Evolutionary conservation across 2,113 vertebrate species (phyloP), one percentile per base, ranked within the genome.

Genomic region (Gnathonemus echidnorhynchus): DNA sequence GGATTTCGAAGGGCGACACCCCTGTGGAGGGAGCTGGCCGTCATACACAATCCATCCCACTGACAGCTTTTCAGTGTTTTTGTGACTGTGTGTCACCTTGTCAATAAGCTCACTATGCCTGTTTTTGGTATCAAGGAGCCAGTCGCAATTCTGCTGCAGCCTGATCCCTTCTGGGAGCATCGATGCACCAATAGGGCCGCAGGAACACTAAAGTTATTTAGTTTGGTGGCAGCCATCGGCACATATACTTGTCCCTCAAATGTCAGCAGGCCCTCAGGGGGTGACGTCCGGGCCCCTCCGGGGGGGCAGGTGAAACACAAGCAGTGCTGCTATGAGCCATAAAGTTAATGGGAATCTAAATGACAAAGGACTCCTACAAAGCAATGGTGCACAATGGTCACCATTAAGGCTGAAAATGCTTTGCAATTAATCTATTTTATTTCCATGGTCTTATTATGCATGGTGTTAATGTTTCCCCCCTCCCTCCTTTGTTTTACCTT

Each of bases 161-260:
- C 62, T 24, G 35, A 21, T 35, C 27, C 5, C 45, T 42, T 17
- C 21, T 58, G 62, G 42, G 88, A 77, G 39, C 24, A n/a, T 74
- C 15, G 3, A 45, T 45, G 58, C 42, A 46, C 45, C 58, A n/a
- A 31, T 9, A 0, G 13, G 35, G 11, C 17, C 2, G 70, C 35
- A 35, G 24, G 45, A n/a, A 66, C 74, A 89, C 31, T 24, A 27
- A 74, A 89, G 24, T 89, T 42, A 89, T 74, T 77, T 89, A 48
- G 58, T 74, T 88, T 74, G 11, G 7, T 45, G 42, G 35, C 53
- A 70, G n/a, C n/a, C 62, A 70, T n/a, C 31, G 17, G 31, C 31
- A 77, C 31, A 39, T 39, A 77, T 39, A 77, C 5, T 13, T 39
- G 5, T 80, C 74, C 6, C 74, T 80, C 31, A 42, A 80, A 80